Base-by-base conservation (phyloP, 2,797 vertebrate genomes). In the Tarsius wallacei region DNA sequence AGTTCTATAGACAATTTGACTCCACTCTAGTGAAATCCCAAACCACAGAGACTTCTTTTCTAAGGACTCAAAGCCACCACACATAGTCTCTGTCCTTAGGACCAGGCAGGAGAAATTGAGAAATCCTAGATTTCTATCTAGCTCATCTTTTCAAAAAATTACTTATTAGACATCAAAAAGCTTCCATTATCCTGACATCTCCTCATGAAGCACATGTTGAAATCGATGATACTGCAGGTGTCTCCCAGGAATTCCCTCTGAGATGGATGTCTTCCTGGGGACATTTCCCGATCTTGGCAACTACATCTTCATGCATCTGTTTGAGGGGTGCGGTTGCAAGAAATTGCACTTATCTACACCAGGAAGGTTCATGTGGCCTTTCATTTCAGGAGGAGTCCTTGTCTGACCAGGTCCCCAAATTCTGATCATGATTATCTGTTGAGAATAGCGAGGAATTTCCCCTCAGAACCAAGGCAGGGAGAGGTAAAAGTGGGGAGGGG, bases 71-170 rank as follows among this genome's bases (percentile, higher is more conserved):
- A 70, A 87, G 51, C 17, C 16, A 53, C 3, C 13, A 53, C 8
- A 93, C 0, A 42, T 42, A 55, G n/a, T 66, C 24, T 93, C 15
- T 12, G 14, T 83, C 12, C 19, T 36, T 70, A 42, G 17, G 47
- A 36, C 7, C 73, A 86, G 85, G 10, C 22, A 36, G 33, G 7
- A 87, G 15, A 63, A 0, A 12, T 74, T 36, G 49, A 78, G 64
- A 53, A 87, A 89, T 66, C 36, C 11, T 19, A 83, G 31, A 71
- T 83, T 55, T 94, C 47, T 90, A 86, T 93, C 42, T 91, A 89
- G n/a, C 0, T 90, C 7, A 61, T 3, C 5, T 51, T 83, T 96
- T 96, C 84, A 57, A 15, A 85, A 77, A 94, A 94, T 66, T 78
- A 57, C 57, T 77, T n/a, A 81, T 86, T 47, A 89, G 59, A 87